phyloP scores from a whole-genome alignment of 2,888 invertebrate species.

The Noctuana brunneofusca region DNA sequence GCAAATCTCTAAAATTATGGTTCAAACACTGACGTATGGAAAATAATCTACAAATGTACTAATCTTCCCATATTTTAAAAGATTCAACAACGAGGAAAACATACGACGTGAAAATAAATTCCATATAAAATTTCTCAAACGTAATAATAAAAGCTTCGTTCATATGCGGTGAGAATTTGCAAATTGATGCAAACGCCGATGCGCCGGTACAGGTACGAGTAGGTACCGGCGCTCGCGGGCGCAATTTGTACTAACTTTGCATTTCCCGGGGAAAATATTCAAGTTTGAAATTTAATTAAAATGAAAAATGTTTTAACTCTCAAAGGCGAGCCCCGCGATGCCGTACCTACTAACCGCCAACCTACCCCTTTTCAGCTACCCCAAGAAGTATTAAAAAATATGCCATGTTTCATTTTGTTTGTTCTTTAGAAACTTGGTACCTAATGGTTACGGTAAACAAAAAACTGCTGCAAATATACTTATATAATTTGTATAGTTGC shows the following conservation, averaged over 20 bases:
- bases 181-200: constrained; percentile 19
- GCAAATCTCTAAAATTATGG: too few relatives aligned
- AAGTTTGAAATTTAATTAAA: constrained; percentile 30
- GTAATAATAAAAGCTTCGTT: constrained; percentile 4
- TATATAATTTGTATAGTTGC: too few relatives aligned
- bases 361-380: constrained; percentile 2
- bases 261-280: constrained; percentile 28
- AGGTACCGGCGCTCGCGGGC: not conserved
- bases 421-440: not conserved
- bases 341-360: constrained; percentile 5
- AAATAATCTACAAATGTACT: too few relatives aligned
- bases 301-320: constrained; percentile 29
- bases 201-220: not conserved
- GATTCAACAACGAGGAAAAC: not conserved
- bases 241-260: constrained; percentile 22
- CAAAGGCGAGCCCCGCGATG: constrained; percentile 13
- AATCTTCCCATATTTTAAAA: not conserved
- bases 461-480: too few relatives aligned
- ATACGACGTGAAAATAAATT: not conserved
- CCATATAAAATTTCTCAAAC: not conserved
- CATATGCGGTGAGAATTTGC: constrained; percentile 12
- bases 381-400: not conserved
- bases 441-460: not conserved
- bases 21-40: too few relatives aligned
- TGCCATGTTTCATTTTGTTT: constrained; percentile 12